Evolutionary conservation across 2,113 vertebrate species (phyloP).

Genomic region (Paedocypris sp.): DNA sequence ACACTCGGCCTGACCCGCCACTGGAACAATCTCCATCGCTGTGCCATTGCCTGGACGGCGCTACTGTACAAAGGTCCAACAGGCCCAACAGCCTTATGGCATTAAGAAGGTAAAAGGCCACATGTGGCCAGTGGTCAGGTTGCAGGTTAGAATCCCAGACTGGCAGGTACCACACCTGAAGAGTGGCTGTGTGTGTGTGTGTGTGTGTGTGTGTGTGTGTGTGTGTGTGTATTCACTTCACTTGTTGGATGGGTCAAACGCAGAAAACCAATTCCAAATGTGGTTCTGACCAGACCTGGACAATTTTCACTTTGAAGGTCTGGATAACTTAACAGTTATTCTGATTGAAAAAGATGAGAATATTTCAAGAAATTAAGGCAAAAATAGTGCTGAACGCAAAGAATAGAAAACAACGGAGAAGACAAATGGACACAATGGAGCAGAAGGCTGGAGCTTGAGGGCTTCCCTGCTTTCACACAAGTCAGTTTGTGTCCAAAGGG

Average conservation of each 20-base stretch:
- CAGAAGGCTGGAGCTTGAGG: constrained; percentile 18
- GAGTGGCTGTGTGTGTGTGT: no score
- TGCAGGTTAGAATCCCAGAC: no score
- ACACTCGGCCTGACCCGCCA: constrained; percentile 40
- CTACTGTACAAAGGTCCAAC: not conserved
- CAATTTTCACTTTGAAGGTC: no score
- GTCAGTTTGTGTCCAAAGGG: constrained; percentile 1
- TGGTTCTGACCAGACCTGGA: not conserved
- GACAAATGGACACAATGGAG: constrained; percentile 15
- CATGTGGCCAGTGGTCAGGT: no score
- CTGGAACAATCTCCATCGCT: constrained; percentile 23
- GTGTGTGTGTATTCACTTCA: no score
- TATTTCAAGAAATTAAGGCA: not conserved
- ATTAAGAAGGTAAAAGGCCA: no score
- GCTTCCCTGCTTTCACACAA: not conserved
- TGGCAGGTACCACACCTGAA: no score
- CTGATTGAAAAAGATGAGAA: no score
- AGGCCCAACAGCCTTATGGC: no score
- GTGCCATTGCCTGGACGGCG: not conserved
- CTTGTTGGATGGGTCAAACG: no score
- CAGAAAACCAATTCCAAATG: not conserved
- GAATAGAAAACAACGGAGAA: not conserved
- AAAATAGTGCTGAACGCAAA: constrained; percentile 5
- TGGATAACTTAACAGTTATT: no score
- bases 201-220: no score